A percentile compares a stretch with the other conserved stretches of the same genome.
Conservation (phyloP, 2,797 vertebrate genomes). For the Pantherophis vulpinus region DNA sequence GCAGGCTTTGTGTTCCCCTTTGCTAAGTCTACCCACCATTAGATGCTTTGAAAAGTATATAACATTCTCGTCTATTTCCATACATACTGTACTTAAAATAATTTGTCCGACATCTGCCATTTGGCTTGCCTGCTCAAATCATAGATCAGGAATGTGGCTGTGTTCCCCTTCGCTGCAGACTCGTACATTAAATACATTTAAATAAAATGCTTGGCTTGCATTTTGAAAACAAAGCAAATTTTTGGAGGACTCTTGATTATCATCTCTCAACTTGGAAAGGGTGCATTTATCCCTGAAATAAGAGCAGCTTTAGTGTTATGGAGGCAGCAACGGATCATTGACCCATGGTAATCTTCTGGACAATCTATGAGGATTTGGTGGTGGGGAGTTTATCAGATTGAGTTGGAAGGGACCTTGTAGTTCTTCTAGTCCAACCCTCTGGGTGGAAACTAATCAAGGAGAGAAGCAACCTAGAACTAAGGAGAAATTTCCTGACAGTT, state of each 20-base stretch:
- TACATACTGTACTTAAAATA: background rate
- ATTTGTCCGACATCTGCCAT: background rate
- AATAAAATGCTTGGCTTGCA: background rate
- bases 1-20: background rate
- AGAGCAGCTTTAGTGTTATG: background rate
- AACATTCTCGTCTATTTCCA: background rate
- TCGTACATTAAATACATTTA: background rate
- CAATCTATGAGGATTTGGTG: background rate
- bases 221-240: background rate
- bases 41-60: background rate
- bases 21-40: background rate
- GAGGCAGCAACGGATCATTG: background rate
- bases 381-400: background rate
- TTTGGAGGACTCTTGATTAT: background rate
- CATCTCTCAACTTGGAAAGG: background rate
- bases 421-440: too few relatives aligned
- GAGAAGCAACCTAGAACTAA: background rate
- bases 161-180: background rate
- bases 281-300: background rate
- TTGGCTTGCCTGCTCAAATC: background rate
- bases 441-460: background rate
- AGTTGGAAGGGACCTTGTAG: too few relatives aligned
- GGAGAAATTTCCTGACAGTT: background rate
- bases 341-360: background rate
- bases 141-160: background rate